Conservation (phyloP, 2,113 vertebrate genomes). For the Melanerpes aurifrons region DNA sequence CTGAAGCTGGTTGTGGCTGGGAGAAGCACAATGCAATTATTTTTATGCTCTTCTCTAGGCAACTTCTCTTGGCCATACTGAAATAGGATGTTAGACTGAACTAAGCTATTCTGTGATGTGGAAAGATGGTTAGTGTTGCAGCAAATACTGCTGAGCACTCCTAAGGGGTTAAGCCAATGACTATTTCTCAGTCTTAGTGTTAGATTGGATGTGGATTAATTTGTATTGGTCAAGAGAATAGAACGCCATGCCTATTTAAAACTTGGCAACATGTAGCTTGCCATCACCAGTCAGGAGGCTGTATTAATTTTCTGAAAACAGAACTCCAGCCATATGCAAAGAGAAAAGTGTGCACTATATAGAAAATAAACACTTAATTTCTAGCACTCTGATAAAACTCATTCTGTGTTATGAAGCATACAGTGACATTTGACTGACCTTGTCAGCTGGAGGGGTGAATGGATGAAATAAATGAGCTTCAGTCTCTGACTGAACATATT, state of each 20-base stretch:
- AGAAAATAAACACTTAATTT: neutral
- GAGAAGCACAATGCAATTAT: neutral
- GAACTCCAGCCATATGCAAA: neutral
- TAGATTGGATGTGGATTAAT: neutral
- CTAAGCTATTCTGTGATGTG: neutral
- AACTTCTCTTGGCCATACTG: rapidly evolving
- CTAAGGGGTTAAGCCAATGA: neutral
- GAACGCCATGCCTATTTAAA: neutral
- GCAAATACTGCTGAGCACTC: neutral
- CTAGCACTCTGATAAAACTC: constrained; percentile 16
- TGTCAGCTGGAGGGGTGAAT: constrained; percentile 26
- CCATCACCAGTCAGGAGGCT: neutral
- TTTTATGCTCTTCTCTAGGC: neutral
- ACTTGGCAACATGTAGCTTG: neutral
- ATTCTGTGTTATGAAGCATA: constrained; percentile 20
- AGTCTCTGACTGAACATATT: constrained; percentile 36
- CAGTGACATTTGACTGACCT: constrained; percentile 57
- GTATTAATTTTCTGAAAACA: neutral
- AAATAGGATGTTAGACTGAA: neutral
- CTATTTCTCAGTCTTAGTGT: neutral
- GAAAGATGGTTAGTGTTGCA: neutral
- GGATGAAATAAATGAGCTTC: constrained; percentile 48
- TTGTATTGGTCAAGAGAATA: neutral
- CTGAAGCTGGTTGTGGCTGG: neutral
- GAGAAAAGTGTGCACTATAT: neutral